A percentile compares a stretch with the other conserved stretches of the same genome.
These are phyloP conservation scores for Nemapogon koenigi DNA, from an alignment of 2,888 invertebrate species.

Conservation along the genomic window DNA sequence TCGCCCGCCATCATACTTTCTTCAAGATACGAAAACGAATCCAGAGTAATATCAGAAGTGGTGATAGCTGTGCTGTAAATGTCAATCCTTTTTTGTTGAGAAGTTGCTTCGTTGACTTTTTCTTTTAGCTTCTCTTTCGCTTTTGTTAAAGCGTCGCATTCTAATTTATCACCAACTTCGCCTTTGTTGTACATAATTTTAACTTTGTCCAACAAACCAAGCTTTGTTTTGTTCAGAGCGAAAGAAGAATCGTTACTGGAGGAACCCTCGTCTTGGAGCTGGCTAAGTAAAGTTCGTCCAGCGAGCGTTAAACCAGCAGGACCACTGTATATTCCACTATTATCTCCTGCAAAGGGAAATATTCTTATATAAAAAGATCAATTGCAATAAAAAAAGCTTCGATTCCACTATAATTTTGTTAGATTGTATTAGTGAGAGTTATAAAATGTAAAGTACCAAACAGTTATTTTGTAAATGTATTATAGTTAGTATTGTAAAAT, in stretches of 20 bases:
- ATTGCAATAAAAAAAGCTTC: conserved; percentile 11
- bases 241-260: conserved; percentile 61
- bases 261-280: conserved; percentile 59
- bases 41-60: conserved; percentile 57
- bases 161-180: conserved; percentile 29
- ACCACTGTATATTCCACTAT: conserved; percentile 42
- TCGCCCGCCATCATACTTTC: conserved; percentile 53
- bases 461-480: too few species aligned
- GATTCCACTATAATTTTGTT: too few species aligned
- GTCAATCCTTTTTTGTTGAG: conserved; percentile 53
- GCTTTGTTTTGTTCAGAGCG: conserved; percentile 37
- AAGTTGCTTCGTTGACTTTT: conserved; percentile 47
- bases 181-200: conserved; percentile 23
- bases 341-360: conserved; percentile 34
- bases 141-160: conserved; percentile 45
- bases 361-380: conserved; percentile 19
- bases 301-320: conserved; percentile 45
- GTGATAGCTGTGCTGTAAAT: conserved; percentile 61
- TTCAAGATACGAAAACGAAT: conserved; percentile 59
- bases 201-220: conserved; percentile 28
- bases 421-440: too few species aligned
- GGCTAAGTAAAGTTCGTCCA: conserved; percentile 54
- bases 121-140: conserved; percentile 50
- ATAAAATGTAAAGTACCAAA: too few species aligned
- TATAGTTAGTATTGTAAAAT: conserved; percentile 17